Evolutionary conservation across 2,888 invertebrate species (phyloP), one percentile per base, ranked within the genome.

Genomic region (Urechis unicinctus): DNA sequence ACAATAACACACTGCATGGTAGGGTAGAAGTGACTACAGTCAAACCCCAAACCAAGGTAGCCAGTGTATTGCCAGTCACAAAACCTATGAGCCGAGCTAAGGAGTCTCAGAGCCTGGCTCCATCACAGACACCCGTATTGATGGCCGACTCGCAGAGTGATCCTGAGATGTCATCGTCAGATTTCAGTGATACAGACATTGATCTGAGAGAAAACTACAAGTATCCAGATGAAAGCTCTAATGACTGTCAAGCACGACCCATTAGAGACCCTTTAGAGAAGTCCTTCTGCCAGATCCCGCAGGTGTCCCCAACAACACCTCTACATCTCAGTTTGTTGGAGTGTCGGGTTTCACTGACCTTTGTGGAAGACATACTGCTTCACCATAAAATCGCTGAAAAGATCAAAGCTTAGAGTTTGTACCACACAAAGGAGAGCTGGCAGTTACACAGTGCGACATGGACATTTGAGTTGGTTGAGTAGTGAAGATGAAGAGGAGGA

Each of bases 381-480:
- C 68, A 69, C 53, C 70, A 71, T 36, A 65, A 69, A 46, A 66
- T 73, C 81, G 84, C 60, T 82, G 85, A 24, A 83, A 81, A 71
- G 53, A 75, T 75, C 50, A 75, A 75, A 61, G 71, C 72, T 29
- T 73, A 75, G 60, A 74, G 74, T 58, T 49, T 70, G 54, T 77
- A 77, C 59, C 68, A 76, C 42, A 79, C 79, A 1, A 68, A 68
- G 53, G 73, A 74, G 56, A 79, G 79, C 60, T 78, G 69, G 52
- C 58, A 68, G 28, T 67, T 67, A 21, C 79, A 79, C 65, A 64
- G 69, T 22, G 67, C 70, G 43, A 64, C 63, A 4, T 79, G 79
- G 63, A 72, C 76, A 56, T 79, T 78, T 66, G 73, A n/a, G n/a
- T n/a, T n/a, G n/a, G n/a, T n/a, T n/a, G n/a, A n/a, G n/a, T n/a